phyloP scores from a whole-genome alignment of 2,888 invertebrate species.

The Noctua janthe region DNA sequence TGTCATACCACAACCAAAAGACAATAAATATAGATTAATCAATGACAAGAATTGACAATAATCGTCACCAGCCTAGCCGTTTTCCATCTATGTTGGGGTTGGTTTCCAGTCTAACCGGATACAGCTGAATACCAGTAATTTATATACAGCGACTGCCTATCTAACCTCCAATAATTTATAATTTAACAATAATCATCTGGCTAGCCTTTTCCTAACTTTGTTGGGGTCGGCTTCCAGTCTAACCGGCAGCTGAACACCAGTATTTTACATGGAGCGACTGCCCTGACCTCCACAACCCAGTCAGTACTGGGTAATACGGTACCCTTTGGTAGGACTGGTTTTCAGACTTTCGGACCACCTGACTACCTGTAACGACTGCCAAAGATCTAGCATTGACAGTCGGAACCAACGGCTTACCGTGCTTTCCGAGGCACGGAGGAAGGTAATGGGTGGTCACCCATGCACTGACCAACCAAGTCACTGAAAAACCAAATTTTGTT shows the following conservation, averaged over 20 bases:
- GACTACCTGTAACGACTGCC: not conserved
- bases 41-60: constrained; percentile 1
- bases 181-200: too few relatives aligned
- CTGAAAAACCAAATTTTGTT: not conserved
- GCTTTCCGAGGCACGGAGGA: not conserved
- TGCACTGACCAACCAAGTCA: not conserved
- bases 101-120: too few relatives aligned
- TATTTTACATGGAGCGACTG: not conserved
- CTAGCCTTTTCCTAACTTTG: too few relatives aligned
- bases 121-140: not conserved
- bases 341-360: not conserved
- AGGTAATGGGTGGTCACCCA: not conserved
- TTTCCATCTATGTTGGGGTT: too few relatives aligned
- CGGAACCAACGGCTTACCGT: not conserved
- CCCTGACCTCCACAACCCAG: not conserved
- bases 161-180: too few relatives aligned
- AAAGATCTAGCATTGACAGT: not conserved
- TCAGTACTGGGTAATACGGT: not conserved
- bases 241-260: not conserved
- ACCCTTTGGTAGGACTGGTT: not conserved
- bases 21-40: constrained; percentile 5
- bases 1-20: not conserved
- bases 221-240: too few relatives aligned
- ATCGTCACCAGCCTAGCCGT: too few relatives aligned
- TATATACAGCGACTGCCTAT: not conserved